Percentiles rank a stretch among this genome's conserved stretches.
Evolutionary conservation across 2,113 vertebrate species (phyloP).

Genomic region (Leucoraja erinaceus): DNA sequence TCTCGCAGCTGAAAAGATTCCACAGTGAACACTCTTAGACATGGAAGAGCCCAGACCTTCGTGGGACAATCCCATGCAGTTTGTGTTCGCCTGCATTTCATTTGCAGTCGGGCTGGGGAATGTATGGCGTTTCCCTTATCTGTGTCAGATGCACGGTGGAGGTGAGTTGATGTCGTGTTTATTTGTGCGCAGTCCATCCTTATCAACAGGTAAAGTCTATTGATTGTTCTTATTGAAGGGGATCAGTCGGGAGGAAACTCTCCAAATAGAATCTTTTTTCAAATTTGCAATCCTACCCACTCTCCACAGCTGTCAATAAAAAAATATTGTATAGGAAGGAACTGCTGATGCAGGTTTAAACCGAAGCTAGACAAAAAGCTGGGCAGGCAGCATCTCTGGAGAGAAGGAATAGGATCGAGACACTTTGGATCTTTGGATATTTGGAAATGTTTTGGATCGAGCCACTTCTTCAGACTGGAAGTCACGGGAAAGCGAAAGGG

Average conservation of each 20-base stretch:
- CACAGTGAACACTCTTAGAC: background rate
- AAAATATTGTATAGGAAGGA: no score
- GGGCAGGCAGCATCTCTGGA: no score
- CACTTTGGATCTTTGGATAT: no score
- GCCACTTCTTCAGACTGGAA: no score
- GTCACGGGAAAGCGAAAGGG: no score
- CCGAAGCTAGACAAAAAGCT: no score
- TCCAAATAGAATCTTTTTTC: background rate
- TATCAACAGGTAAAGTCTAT: background rate
- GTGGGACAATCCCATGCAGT: conserved; percentile 77
- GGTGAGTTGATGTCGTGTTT: conserved; percentile 63
- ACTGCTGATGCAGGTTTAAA: no score
- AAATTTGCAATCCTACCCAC: no score
- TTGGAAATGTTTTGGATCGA: no score
- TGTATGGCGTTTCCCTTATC: conserved; percentile 91
- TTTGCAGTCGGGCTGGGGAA: conserved; percentile 88
- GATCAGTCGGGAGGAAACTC: background rate
- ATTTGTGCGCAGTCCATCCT: conserved; percentile 21
- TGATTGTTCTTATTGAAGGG: background rate
- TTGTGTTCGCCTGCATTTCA: conserved; percentile 83
- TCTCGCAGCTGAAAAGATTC: conserved; percentile 37
- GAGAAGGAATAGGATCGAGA: no score
- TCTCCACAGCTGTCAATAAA: no score
- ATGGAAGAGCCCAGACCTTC: conserved; percentile 66
- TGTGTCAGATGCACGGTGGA: conserved; percentile 91